Conservation (phyloP, 2,797 vertebrate species). For the Syncerus caffer region DNA sequence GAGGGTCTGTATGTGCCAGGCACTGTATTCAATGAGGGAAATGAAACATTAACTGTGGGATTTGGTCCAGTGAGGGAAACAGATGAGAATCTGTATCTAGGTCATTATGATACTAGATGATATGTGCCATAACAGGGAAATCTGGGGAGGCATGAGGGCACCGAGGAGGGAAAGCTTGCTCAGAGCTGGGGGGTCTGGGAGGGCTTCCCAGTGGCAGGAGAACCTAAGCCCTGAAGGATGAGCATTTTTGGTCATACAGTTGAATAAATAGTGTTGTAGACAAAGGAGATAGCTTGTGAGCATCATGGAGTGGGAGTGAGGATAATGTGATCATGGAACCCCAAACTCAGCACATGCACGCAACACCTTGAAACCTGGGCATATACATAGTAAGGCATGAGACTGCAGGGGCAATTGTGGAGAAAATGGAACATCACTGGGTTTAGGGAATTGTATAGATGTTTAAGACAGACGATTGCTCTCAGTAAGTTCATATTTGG, state of each 20-base stretch:
- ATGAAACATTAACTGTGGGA: background rate
- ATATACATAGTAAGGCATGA: background rate
- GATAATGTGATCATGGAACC: background rate
- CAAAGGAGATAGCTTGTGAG: background rate
- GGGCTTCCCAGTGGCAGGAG: background rate
- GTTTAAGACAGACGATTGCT: background rate
- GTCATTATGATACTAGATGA: background rate
- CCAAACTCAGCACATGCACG: background rate
- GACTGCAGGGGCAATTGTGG: background rate
- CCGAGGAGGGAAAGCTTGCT: background rate
- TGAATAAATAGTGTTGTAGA: background rate
- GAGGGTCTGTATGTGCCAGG: background rate
- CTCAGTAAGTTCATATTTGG: background rate
- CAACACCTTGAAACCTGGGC: background rate
- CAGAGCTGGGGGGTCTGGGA: background rate
- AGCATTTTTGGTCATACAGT: background rate
- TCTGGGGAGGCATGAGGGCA: background rate
- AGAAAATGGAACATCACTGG: background rate
- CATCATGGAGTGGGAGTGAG: background rate
- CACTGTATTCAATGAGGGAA: background rate
- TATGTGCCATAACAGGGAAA: background rate
- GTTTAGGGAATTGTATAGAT: background rate
- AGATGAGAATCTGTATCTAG: background rate
- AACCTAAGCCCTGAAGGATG: background rate
- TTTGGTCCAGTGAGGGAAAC: background rate